Percentiles rank a stretch among this genome's conserved stretches.
These are phyloP conservation scores for Megaustenia siamemsis DNA, from an alignment of 2,888 invertebrate species.

Conservation along the genomic window DNA sequence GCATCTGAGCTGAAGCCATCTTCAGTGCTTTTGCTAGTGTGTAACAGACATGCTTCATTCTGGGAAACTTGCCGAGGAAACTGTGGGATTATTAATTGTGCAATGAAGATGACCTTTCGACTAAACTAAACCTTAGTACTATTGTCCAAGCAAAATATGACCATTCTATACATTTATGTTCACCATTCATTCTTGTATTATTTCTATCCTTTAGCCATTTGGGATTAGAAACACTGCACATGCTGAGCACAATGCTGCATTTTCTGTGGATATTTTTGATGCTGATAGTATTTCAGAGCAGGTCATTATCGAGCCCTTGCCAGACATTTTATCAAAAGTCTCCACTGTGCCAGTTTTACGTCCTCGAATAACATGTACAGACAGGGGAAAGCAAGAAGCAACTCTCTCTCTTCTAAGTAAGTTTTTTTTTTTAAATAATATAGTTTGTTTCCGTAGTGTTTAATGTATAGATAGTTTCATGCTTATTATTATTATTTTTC, in stretches of 20 bases:
- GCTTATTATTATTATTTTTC: too few species aligned
- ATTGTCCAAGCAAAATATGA: too few species aligned
- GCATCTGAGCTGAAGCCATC: too few species aligned
- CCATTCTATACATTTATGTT: too few species aligned
- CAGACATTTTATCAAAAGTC: conserved; percentile 72
- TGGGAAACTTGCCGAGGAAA: too few species aligned
- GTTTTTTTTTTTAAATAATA: conserved; percentile 42
- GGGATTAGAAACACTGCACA: not conserved
- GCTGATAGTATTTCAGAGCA: conserved; percentile 17
- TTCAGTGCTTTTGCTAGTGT: too few species aligned
- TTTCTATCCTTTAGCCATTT: conserved; percentile 10
- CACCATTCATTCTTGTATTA: not conserved
- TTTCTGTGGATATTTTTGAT: conserved; percentile 52
- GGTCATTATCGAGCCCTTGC: conserved; percentile 75
- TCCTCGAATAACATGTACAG: conserved; percentile 68
- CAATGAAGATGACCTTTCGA: too few species aligned
- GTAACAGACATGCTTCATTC: too few species aligned
- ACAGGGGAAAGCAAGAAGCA: conserved; percentile 64
- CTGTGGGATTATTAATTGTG: too few species aligned
- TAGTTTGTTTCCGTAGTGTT: too few species aligned
- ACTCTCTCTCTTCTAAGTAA: conserved; percentile 69
- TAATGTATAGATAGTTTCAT: too few species aligned
- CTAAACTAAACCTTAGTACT: too few species aligned
- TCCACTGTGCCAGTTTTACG: conserved; percentile 63
- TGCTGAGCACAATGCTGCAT: conserved; percentile 54